Evolutionary conservation across 2,797 vertebrate species (phyloP), one percentile per base, ranked within the genome.

Genomic region (Myotis planiceps): DNA sequence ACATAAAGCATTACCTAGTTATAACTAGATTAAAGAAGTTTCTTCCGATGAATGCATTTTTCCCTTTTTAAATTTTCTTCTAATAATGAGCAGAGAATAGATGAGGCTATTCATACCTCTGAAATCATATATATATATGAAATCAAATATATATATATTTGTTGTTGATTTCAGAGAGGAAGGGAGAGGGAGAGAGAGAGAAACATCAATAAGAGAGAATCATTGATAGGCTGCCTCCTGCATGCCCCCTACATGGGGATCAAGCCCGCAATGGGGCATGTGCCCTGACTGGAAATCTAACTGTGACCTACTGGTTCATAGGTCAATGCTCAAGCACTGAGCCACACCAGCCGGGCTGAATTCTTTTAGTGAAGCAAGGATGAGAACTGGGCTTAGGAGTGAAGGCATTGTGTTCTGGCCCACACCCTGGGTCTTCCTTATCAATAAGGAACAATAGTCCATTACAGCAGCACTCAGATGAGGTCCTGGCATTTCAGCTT

Each of bases 21-120:
- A 78, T 92, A 92, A 88, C 51, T 83, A 93, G 58, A 95, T 94
- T 92, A 92, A 96, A 96, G 94, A 95, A 69, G 10, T 84, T 95
- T 92, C 93, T 96, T 93, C 65, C 65, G 34, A 90, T 92, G 74
- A 95, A 88, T 16, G 29, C 13, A 37, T 82, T 94, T 78, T 66
- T 16, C 47, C 18, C n/a, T 49, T 69, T 96, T 94, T 88, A 76
- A 93, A 92, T 90, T 93, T 96, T 45, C 29, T 88, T 51, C 84
- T 60, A 92, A 81, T 80, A 90, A 94, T 27, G 42, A 94, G 27
- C 42, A 94, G 65, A 90, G 76, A 65, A 58, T 42, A 86, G 87
- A 65, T 90, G 60, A 80, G 32, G 6, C 32, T 87, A 27, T 63
- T 96, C 66, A 29, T 55, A 55, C 37, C 29, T 69, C 25, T 49